A percentile compares a stretch with the other conserved stretches of the same genome.
Conservation (phyloP, 2,797 vertebrate species). For the Pseudochaenichthys georgianus region DNA sequence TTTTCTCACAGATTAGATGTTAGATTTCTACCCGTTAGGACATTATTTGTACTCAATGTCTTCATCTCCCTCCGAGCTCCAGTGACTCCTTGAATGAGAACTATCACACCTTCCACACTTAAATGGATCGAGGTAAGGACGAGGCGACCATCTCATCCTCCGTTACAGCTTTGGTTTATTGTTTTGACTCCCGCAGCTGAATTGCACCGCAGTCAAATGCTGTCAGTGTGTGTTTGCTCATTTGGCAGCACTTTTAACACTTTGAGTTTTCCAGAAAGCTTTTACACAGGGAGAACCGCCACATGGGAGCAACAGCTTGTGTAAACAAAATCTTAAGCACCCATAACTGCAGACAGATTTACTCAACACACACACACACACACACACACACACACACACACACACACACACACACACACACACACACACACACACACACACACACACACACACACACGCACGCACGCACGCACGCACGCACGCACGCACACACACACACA, state of each 20-base stretch:
- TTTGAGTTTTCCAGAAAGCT: constrained; percentile 49
- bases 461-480: no score
- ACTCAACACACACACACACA: constrained; percentile 1
- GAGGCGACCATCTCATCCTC: constrained; percentile 32
- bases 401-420: constrained; percentile 13
- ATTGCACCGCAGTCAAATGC: constrained; percentile 38
- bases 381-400: constrained; percentile 8
- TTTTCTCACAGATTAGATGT: constrained; percentile 14
- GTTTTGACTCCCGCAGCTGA: constrained; percentile 43
- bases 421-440: constrained; percentile 10
- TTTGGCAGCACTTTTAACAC: constrained; percentile 59
- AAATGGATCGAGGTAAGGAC: constrained; percentile 40
- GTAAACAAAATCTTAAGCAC: constrained; percentile 66
- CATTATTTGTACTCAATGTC: constrained; percentile 36
- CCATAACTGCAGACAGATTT: constrained; percentile 38
- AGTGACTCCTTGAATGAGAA: constrained; percentile 41
- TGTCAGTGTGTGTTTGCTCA: constrained; percentile 55
- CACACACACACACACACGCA: no score
- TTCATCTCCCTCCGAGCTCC: constrained; percentile 33
- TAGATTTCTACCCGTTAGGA: constrained; percentile 15
- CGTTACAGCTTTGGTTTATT: constrained; percentile 55
- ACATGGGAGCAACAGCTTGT: constrained; percentile 68
- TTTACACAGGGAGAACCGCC: constrained; percentile 47
- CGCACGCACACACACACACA: neutral
- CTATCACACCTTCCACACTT: constrained; percentile 41